phyloP scores from a whole-genome alignment of 1,140 invertebrate genomes.

The Conus betulinus region DNA sequence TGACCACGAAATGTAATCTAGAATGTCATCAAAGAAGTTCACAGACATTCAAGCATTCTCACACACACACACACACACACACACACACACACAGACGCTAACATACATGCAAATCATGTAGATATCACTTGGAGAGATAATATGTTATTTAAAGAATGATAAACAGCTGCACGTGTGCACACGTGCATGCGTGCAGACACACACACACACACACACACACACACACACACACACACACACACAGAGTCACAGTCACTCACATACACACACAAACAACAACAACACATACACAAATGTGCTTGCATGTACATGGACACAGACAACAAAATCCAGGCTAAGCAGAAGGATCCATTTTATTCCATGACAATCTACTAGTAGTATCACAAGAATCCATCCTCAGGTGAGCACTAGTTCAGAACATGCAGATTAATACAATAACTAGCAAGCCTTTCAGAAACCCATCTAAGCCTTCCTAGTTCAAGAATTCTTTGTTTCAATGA shows the following conservation, averaged over 20 bases:
- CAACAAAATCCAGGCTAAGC: slow-evolving; percentile 7
- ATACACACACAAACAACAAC: too few relatives aligned
- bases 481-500: neutral
- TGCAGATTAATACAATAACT: neutral
- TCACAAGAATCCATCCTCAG: neutral
- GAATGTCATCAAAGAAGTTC: neutral
- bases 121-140: too few relatives aligned
- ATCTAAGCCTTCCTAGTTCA: neutral
- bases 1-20: too few relatives aligned
- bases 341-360: neutral
- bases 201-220: too few relatives aligned
- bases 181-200: too few relatives aligned
- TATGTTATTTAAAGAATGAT: too few relatives aligned
- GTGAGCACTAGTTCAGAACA: neutral
- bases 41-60: slow-evolving; percentile 20
- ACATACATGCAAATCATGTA: slow-evolving; percentile 1
- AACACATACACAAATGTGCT: neutral
- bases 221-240: too few relatives aligned
- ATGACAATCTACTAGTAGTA: neutral
- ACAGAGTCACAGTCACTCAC: too few relatives aligned
- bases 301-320: slow-evolving; percentile 2
- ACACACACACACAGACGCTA: too few relatives aligned
- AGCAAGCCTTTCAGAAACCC: neutral
- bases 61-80: slow-evolving; percentile 22
- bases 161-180: too few relatives aligned